These are phyloP conservation scores for Peromyscus polionotus DNA, from an alignment of 2,113 vertebrate species.

Conservation along the genomic window DNA sequence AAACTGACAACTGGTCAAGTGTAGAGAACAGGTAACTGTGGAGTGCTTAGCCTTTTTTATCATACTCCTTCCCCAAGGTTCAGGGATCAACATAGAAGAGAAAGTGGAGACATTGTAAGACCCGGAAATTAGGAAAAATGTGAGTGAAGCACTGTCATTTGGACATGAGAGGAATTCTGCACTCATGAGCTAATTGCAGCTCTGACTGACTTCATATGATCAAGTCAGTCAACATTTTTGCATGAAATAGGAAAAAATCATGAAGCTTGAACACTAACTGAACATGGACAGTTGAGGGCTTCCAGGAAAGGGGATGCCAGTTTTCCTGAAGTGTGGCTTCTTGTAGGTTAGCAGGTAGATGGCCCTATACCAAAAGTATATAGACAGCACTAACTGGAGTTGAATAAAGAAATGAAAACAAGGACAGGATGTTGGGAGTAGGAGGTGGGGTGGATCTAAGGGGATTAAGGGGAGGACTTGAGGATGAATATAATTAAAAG, in stretches of 20 bases:
- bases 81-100: neutral
- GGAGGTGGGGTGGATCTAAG: neutral
- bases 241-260: neutral
- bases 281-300: neutral
- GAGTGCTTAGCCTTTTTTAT: neutral
- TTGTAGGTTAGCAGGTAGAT: neutral
- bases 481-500: neutral
- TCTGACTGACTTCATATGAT: neutral
- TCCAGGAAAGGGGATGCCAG: neutral
- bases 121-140: neutral
- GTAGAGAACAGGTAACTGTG: neutral
- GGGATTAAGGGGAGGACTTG: neutral
- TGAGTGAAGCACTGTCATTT: neutral
- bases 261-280: neutral
- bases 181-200: neutral
- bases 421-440: neutral
- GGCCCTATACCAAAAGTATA: neutral
- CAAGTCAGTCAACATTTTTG: neutral
- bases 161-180: neutral
- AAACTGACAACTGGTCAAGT: neutral
- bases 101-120: neutral
- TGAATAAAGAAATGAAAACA: neutral
- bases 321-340: neutral
- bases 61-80: neutral
- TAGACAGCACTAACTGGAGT: neutral